Evolutionary conservation across 2,888 invertebrate species (phyloP), one percentile per base, ranked within the genome.

Genomic region (Ptychoptera albimana): DNA sequence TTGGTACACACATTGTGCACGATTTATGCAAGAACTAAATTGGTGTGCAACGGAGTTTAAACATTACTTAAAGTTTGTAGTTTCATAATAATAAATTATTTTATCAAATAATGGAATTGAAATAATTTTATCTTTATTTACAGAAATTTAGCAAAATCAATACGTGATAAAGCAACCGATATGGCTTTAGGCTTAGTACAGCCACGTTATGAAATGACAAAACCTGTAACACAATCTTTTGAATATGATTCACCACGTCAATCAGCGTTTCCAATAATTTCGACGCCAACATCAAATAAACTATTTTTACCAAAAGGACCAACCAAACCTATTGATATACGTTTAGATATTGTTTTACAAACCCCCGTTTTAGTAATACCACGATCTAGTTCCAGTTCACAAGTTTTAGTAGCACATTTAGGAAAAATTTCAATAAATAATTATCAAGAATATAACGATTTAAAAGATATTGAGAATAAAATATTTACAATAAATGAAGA

Each of bases 351-450:
- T 42, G 74, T 86, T 48, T 69, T 94, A 53, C 87, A 92, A 61
- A 91, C 89, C 42, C 96, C 96, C 0, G 88, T 94, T 37, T 74
- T 94, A 51, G 83, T 94, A 46, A 65, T 94, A 44, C 93, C 94
- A 0, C 73, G 87, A 49, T 74, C 77, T 9, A 75, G 80, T 30
- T 73, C 73, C 52, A 89, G 88, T 61, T 58, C 77, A 10, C 80
- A 89, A 59, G 91, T 93, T 43, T 73, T 93, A 53, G 86, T 94
- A 36, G 89, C 88, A 12, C 92, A 92, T 71, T 73, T 96, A 50
- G 94, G 94, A 35, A 82, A 86, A 60, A 93, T 93, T 61, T 76
- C 79, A 23, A 68, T 78, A 46, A 58, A 50, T 9, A 67, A 72
- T 54, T 65, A 54, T 16, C 63, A 65, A 48, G 54, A 60, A 44